Evolutionary conservation across 2,113 vertebrate species (phyloP), one percentile per base, ranked within the genome.

Genomic region (Erinaceus europaeus): DNA sequence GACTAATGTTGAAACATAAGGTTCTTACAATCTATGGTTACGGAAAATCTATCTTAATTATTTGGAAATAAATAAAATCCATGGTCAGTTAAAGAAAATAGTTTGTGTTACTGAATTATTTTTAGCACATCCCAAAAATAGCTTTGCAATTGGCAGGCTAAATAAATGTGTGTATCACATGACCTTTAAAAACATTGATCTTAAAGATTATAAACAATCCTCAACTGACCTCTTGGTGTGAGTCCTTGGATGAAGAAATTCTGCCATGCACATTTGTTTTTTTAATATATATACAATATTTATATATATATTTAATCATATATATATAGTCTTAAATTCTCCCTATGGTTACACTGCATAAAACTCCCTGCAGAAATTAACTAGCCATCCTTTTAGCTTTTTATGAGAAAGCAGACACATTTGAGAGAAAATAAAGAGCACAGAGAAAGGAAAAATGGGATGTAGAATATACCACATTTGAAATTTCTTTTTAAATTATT

Each of bases 161-260:
- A 93, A 91, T 92, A 75, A 90, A 85, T 73, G 74, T 57, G 55
- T 27, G 18, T 71, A n/a, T 17, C 71, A 57, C 67, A 36, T 86
- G 92, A 93, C 93, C 92, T 95, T 91, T 88, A 89, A 79, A 93
- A 79, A 38, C 90, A 94, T 91, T 92, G 92, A 92, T 91, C 90
- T 94, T 32, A 85, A 78, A 88, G 86, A 86, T 93, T 82, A 93
- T 64, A 82, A 94, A 94, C 92, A 92, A 83, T 83, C 50, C 88
- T 75, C 90, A 55, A 46, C 61, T 93, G 92, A 87, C 88, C 74
- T 85, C 75, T 67, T 82, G 88, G 83, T 75, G 59, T 88, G 32
- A 55, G 71, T 85, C 90, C 71, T 91, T 3, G 21, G 78, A 90
- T 90, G 89, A 93, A 91, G 90, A 92, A 83, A 77, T 84, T 72